Evolutionary conservation across 2,888 invertebrate genomes (phyloP), one percentile per base, ranked within the genome.

Genomic region (Callosobruchus maculatus): DNA sequence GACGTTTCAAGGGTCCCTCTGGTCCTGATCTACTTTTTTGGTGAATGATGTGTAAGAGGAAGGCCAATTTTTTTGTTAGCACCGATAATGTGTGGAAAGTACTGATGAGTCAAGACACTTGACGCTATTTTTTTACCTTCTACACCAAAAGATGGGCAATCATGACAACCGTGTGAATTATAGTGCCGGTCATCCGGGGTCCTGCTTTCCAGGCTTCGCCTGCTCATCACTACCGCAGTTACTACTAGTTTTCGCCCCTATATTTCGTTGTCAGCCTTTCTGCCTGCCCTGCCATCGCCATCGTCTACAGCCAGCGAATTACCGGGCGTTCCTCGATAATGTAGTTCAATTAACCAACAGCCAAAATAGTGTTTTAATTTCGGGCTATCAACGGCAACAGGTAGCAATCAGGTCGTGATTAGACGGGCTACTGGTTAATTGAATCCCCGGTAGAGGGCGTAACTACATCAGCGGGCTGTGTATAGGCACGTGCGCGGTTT

Each of bases 391-490:
- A 84, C 84, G 83, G 82, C 84, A 85, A 85, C 86, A 86, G 86
- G 86, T 86, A 85, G 85, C 85, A 85, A 85, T 86, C 85, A 85
- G 83, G 83, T 81, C 82, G 83, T 85, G 84, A 85, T 85, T 85
- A 85, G 84, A 85, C 82, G 74, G 83, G 85, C 85, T 85, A 86
- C 85, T 81, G 85, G 85, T 85, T 86, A 86, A 86, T 86, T 86
- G 84, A 84, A 85, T 85, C 85, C 83, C 85, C 82, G 84, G 84
- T 83, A 83, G 85, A 85, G 85, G 86, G 86, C 86, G 86, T 86
- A 85, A 85, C 85, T 80, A 85, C 84, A 84, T 85, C 85, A 85
- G 84, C 84, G 49, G 49, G 26, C 26, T 26, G 26, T 26, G 26
- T 26, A 84, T 26, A 26, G 26, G 18, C 49, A 49, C 49, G 49